Evolutionary conservation across 1,140 invertebrate genomes (phyloP), one percentile per base, ranked within the genome.

Genomic region (Carcinoscorpius rotundicauda): DNA sequence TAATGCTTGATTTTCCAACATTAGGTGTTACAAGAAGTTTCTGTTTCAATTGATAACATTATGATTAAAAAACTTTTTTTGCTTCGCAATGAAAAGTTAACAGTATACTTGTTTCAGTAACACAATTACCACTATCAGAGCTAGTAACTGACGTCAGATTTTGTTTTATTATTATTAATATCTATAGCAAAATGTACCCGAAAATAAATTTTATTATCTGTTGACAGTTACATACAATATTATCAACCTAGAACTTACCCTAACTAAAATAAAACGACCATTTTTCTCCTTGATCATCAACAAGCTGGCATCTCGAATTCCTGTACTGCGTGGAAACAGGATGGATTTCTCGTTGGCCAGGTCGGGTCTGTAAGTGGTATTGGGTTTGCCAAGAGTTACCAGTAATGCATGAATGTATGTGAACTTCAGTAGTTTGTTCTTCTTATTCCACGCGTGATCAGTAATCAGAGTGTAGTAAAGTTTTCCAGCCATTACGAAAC

Each of bases 241-340:
- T 0, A 11, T 10, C 5, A 49, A 65, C 52, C 57, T 55, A 3
- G 4, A 11, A 77, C 78, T 79, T 75, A 86, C 85, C 75, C 92
- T 83, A 64, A 93, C 81, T 59, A 93, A 81, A 59, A 88, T 86
- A 75, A 91, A 92, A 73, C 91, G 81, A 52, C 89, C 89, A 65
- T 88, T 86, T 76, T 95, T 96, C 76, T 95, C 92, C 76, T 92
- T 86, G 11, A 95, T 85, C 64, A 96, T 78, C 58, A 96, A 80
- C 49, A 97, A 79, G 2, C 90, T 88, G 3, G 91, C 91, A 75
- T 94, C 91, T 72, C 88, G 85, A 51, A 92, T 86, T 67, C 87
- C 86, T 66, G 85, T 86, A 70, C 82, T 79, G 67, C 78, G 79
- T 49, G 85, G 82, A 67, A 87, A 87, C 60, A 80, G 73, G 4